phyloP scores from a whole-genome alignment of 2,797 vertebrate species.

The Fundulus diaphanus region DNA sequence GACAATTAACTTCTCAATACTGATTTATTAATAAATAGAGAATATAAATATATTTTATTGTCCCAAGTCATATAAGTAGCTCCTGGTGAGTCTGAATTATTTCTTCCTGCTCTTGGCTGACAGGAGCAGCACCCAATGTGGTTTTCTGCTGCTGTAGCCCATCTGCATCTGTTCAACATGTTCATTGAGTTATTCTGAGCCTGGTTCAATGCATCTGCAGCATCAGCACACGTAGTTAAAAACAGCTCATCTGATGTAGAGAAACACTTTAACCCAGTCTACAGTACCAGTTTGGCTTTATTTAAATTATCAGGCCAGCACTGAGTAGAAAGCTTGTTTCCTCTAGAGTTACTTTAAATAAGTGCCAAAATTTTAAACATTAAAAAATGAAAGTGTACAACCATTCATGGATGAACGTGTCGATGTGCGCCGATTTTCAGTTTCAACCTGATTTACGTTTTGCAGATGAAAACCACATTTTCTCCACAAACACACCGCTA shows the following conservation, averaged over 20 bases:
- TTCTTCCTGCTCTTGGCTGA: too few relatives aligned
- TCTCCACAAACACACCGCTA: slow-evolving; percentile 27
- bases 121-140: too few relatives aligned
- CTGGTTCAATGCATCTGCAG: too few relatives aligned
- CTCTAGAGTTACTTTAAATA: slow-evolving; percentile 81
- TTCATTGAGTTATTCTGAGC: too few relatives aligned
- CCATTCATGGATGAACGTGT: slow-evolving; percentile 63
- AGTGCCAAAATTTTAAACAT: slow-evolving; percentile 75
- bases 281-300: slow-evolving; percentile 79
- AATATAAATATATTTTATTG: too few relatives aligned
- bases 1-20: too few relatives aligned
- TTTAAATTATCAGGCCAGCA: slow-evolving; percentile 81
- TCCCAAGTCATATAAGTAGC: too few relatives aligned
- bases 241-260: slow-evolving; percentile 1
- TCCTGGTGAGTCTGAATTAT: too few relatives aligned
- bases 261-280: slow-evolving; percentile 27
- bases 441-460: slow-evolving; percentile 55
- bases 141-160: too few relatives aligned
- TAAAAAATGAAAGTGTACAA: slow-evolving; percentile 82
- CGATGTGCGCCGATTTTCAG: slow-evolving; percentile 54
- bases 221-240: too few relatives aligned
- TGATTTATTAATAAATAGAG: too few relatives aligned
- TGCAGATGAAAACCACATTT: slow-evolving; percentile 53
- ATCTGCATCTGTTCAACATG: too few relatives aligned
- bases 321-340: slow-evolving; percentile 70